Conservation (phyloP, 2,888 invertebrate genomes). For the Microchrysa polita region DNA sequence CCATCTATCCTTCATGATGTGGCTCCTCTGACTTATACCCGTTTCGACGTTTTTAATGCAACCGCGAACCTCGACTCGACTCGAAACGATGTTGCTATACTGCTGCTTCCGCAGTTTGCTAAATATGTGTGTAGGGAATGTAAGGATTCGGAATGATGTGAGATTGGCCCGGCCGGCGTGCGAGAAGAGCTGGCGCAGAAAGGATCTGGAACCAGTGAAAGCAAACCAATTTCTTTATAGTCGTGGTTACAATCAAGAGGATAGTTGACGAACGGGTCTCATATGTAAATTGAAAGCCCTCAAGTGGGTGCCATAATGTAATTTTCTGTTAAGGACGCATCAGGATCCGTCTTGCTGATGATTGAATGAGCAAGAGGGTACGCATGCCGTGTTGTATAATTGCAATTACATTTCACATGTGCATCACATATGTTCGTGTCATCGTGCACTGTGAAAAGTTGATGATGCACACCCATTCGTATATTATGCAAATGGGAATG, state of each 20-base stretch:
- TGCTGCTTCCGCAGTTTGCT: too few relatives aligned
- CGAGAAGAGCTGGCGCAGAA: too few relatives aligned
- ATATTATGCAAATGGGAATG: too few relatives aligned
- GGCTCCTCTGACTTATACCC: not conserved
- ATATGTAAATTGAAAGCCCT: conserved; percentile 40
- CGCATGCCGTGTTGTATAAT: conserved; percentile 11
- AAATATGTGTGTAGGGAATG: too few relatives aligned
- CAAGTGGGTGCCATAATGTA: conserved; percentile 37
- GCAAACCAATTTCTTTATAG: not conserved
- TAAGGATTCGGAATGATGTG: too few relatives aligned
- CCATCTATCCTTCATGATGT: not conserved
- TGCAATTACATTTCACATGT: conserved; percentile 41
- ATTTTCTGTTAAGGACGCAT: conserved; percentile 36
- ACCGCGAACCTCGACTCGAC: not conserved
- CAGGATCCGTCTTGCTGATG: conserved; percentile 30
- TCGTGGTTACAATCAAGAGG: not conserved
- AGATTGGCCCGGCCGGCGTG: too few relatives aligned
- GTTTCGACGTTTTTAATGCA: conserved; percentile 7
- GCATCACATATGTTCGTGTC: conserved; percentile 14
- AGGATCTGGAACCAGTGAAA: too few relatives aligned
- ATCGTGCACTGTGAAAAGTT: not conserved
- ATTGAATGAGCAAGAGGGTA: conserved; percentile 29
- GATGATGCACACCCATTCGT: too few relatives aligned
- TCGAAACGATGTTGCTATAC: too few relatives aligned
- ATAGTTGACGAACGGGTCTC: conserved; percentile 22